Percentiles rank a stretch among this genome's conserved stretches.
phyloP scores from a whole-genome alignment of 2,888 invertebrate genomes.

The Belgica antarctica region DNA sequence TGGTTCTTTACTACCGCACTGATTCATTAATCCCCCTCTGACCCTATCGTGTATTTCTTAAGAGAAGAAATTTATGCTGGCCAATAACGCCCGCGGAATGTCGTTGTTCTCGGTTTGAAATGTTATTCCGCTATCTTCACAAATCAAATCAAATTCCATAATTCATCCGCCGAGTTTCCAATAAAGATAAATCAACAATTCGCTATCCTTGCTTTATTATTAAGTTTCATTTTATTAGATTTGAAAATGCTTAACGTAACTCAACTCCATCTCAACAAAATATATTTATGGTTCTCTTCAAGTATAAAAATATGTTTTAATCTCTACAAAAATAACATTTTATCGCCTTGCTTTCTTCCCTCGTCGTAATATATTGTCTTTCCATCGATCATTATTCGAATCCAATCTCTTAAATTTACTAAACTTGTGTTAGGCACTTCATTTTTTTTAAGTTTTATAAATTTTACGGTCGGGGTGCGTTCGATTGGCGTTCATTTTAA shows the following conservation, averaged over 20 bases:
- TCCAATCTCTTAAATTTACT: background rate
- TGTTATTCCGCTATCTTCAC: background rate
- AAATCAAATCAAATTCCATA: background rate
- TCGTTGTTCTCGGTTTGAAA: background rate
- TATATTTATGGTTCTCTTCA: slow-evolving; percentile 17
- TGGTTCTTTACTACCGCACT: too few relatives aligned
- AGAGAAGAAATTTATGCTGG: too few relatives aligned
- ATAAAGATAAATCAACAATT: background rate
- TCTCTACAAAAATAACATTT: slow-evolving; percentile 22
- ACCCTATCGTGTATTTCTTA: too few relatives aligned
- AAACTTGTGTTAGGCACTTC: slow-evolving; percentile 24
- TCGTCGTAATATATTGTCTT: slow-evolving; percentile 14
- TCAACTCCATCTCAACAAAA: slow-evolving; percentile 23
- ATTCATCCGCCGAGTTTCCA: background rate
- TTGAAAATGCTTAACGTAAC: slow-evolving; percentile 13
- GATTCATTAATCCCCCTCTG: too few relatives aligned
- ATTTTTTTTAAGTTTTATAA: slow-evolving; percentile 3
- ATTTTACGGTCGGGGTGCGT: background rate
- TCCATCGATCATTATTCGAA: slow-evolving; percentile 14
- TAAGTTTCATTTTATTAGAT: slow-evolving; percentile 14
- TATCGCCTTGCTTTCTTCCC: background rate
- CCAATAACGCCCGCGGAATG: too few relatives aligned
- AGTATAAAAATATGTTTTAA: slow-evolving; percentile 20
- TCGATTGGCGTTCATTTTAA: background rate
- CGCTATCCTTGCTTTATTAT: background rate